Evolutionary conservation across 2,797 vertebrate species (phyloP), one percentile per base, ranked within the genome.

Genomic region (Ceryle rudis): DNA sequence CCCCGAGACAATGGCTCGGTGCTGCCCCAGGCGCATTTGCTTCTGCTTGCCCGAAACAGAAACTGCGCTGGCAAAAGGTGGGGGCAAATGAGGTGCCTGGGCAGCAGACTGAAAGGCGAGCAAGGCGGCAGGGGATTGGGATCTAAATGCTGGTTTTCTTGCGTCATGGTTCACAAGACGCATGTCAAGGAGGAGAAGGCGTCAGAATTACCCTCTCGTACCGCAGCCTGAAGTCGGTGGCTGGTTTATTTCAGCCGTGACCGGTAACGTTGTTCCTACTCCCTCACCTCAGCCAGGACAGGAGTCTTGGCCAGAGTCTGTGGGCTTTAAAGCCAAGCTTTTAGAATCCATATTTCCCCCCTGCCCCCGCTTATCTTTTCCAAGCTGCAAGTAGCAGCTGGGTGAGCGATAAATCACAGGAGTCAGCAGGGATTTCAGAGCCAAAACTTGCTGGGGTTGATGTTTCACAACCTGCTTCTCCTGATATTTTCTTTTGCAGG

Each of bases 1-100:
- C 4, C 46, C 39, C 0, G 44, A 46, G 42, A 18, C 0, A 1
- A 33, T 0, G 4, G 22, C 54, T 69, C 2, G 0, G 18, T 10
- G 51, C 21, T 31, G 17, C 31, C 31, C 29, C 2, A 3, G 39
- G 31, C 2, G 0, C 1, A 14, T 57, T 65, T 37, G 58, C 46
- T 72, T 31, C 82, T 49, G 13, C 42, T 52, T 31, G 41, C 14
- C 31, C 0, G 0, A 60, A 61, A 37, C 1, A 0, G 57, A 33
- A 81, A 35, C 10, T 6, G 14, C 0, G 5, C 5, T 2, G 51
- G 41, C 23, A 33, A 52, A 58, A 81, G 14, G 28, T 3, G 8
- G 35, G 61, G 73, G 35, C 23, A 55, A 29, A 55, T 0, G 4
- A 62, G 29, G 42, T 11, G 26, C 58, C 41, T 44, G 26, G 39